Evolutionary conservation across 2,797 vertebrate genomes (phyloP).

Genomic region (Crocidura indochinensis): DNA sequence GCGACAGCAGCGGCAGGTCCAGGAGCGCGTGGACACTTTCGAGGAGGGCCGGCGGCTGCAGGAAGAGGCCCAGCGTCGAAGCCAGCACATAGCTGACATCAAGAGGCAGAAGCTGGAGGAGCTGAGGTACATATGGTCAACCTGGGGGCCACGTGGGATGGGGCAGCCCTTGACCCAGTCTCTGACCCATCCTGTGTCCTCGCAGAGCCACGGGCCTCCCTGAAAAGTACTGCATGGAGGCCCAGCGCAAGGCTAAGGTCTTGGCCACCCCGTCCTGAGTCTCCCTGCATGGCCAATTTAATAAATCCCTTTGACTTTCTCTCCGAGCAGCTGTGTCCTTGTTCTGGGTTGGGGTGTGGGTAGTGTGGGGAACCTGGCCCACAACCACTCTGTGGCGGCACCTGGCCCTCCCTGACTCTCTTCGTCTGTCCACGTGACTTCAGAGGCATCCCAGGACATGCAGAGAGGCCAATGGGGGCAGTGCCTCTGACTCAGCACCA

Average conservation of each 20-base stretch:
- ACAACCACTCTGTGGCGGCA: background rate
- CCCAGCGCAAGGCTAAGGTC: constrained; percentile 89
- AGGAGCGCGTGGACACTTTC: constrained; percentile 88
- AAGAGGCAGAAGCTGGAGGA: constrained; percentile 94
- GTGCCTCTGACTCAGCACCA: constrained; percentile 44
- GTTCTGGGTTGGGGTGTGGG: too few species aligned
- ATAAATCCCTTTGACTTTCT: constrained; percentile 72
- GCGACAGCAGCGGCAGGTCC: constrained; percentile 87
- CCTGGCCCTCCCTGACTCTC: background rate
- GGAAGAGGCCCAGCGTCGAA: constrained; percentile 90
- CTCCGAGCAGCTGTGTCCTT: constrained; percentile 12
- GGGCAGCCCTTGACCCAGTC: background rate
- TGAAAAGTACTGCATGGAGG: constrained; percentile 93
- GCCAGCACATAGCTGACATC: constrained; percentile 89
- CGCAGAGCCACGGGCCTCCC: constrained; percentile 93
- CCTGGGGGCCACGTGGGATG: background rate
- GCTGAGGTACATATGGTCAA: constrained; percentile 90
- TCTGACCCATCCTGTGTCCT: background rate
- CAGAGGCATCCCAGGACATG: background rate
- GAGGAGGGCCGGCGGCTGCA: constrained; percentile 90
- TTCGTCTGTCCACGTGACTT: rapidly evolving
- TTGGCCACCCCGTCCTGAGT: constrained; percentile 57
- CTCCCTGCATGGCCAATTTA: constrained; percentile 68
- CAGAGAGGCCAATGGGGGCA: background rate
- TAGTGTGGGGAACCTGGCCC: rapidly evolving